Evolutionary conservation across 2,888 invertebrate species (phyloP), one percentile per base, ranked within the genome.

Genomic region (Hypsopygia costalis): DNA sequence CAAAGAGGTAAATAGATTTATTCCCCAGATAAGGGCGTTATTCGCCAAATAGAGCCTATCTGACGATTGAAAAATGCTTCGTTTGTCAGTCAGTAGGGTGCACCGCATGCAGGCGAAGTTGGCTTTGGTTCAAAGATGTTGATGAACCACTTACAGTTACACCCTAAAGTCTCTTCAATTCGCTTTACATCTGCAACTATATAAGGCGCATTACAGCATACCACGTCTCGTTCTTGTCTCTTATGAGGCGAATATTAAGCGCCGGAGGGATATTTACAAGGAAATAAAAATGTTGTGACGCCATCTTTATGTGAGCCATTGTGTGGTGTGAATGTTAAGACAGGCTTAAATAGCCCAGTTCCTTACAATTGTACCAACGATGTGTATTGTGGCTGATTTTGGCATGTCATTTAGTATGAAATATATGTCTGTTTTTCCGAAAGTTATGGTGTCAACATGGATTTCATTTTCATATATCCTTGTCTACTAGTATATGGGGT

Each of bases 241-340:
- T 68, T 77, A 79, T 73, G 75, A 77, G 75, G 67, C 70, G 76
- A 81, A 82, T 82, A 82, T 81, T 81, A 80, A 82, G 69, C 69
- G 62, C 53, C 62, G 47, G 39, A 47, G 58, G 66, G 64, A 72
- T 75, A 80, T 81, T 78, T 78, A 81, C 73, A 72, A 56, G 64
- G 56, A 51, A 69, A 71, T 74, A 78, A 80, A 75, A 76, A 71
- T 72, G 69, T 71, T 70, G 66, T 67, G 68, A 64, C 63, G 65
- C 61, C 65, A 56, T 66, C 64, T 62, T 68, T 62, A 65, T 58
- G 56, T 47, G 48, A 44, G 34, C 45, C 44, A 44, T 46, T 57
- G 43, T 62, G 55, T 36, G 55, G 49, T 34, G 36, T 30, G 52
- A 50, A 52, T 54, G 50, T 34, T 46, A 47, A 51, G 16, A 37